Conservation (phyloP, 2,888 invertebrate species). For the Cephus rjabovi region DNA sequence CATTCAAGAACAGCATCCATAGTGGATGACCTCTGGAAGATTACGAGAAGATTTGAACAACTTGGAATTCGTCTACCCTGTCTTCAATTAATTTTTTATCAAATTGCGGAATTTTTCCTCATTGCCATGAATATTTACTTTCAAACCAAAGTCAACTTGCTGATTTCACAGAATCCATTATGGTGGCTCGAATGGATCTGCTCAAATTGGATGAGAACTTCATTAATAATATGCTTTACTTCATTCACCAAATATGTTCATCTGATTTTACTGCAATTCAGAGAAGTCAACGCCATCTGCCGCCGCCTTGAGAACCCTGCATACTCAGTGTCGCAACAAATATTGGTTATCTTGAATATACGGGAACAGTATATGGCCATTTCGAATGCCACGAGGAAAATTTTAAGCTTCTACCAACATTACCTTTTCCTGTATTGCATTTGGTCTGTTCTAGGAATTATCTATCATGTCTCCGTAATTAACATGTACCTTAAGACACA, state of each 20-base stretch:
- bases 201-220: accelerated
- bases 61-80: no score
- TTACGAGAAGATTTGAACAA: no score
- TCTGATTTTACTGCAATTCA: background rate
- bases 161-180: accelerated
- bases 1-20: no score
- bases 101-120: no score
- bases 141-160: accelerated
- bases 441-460: background rate
- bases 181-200: background rate
- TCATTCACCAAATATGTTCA: background rate
- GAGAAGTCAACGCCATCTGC: background rate
- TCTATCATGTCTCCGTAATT: background rate
- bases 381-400: background rate
- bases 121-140: background rate
- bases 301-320: background rate
- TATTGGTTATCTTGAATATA: background rate
- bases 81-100: no score
- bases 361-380: background rate
- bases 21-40: no score
- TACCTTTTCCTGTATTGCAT: background rate
- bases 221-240: background rate
- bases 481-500: background rate
- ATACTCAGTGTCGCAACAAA: background rate
- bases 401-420: background rate